Conservation (phyloP, 2,888 invertebrate species). For the Fragum fragum region DNA sequence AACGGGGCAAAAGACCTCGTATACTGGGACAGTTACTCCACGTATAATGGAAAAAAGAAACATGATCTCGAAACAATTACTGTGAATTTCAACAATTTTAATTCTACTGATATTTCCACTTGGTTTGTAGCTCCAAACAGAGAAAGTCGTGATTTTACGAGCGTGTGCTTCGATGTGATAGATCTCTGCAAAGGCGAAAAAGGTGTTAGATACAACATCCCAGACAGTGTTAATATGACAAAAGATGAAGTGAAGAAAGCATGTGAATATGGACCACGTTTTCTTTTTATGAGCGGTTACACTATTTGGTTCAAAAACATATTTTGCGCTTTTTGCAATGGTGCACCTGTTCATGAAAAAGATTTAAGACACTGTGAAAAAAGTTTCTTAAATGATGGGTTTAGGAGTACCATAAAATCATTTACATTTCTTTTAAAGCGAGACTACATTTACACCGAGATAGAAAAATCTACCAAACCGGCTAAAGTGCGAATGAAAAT, state of each 20-base stretch:
- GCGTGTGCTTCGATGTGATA: not conserved
- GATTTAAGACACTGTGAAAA: not conserved
- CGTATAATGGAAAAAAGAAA: not conserved
- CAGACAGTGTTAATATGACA: not conserved
- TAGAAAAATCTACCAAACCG: not conserved
- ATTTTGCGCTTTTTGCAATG: conserved; percentile 6
- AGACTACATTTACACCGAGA: not conserved
- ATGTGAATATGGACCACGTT: not conserved
- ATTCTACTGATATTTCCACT: not conserved
- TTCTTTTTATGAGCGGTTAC: not conserved
- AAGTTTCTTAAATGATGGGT: not conserved
- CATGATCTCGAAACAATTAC: not conserved
- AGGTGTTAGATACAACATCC: not conserved
- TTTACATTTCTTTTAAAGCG: not conserved
- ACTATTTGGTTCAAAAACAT: not conserved
- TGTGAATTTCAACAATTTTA: not conserved
- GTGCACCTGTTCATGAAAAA: not conserved
- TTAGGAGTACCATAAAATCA: not conserved
- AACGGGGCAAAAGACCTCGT: not conserved
- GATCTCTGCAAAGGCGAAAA: not conserved
- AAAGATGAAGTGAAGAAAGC: not conserved
- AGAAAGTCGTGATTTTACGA: not conserved
- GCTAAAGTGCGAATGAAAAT: too few relatives aligned
- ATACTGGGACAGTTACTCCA: not conserved
- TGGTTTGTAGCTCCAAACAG: not conserved